Percentiles rank a stretch among this genome's conserved stretches.
phyloP scores from a whole-genome alignment of 1,140 invertebrate genomes.

The Leptinotarsa texana region DNA sequence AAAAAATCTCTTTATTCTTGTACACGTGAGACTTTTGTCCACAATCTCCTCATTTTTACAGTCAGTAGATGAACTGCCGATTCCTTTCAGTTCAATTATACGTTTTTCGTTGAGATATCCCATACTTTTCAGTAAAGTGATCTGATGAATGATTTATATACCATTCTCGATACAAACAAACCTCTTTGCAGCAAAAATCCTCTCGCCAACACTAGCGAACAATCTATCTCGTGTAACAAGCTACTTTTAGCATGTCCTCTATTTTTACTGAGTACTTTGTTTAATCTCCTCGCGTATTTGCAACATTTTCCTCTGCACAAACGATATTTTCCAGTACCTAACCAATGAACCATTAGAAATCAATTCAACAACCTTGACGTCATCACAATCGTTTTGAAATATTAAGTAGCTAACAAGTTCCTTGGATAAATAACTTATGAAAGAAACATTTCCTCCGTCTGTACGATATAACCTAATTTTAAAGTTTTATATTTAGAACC shows the following conservation, averaged over 20 bases:
- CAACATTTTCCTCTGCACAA: constrained; percentile 39
- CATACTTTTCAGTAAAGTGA: background rate
- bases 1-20: background rate
- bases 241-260: constrained; percentile 51
- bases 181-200: constrained; percentile 66
- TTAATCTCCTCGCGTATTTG: constrained; percentile 46
- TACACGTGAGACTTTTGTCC: background rate
- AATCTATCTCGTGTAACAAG: constrained; percentile 69
- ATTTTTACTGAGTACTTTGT: constrained; percentile 48
- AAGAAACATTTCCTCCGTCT: background rate
- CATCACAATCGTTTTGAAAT: background rate
- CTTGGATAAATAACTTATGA: background rate
- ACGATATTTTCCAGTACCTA: constrained; percentile 13
- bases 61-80: background rate
- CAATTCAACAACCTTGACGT: background rate
- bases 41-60: background rate
- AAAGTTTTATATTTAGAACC: constrained; percentile 14
- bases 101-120: background rate
- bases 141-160: background rate
- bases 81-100: background rate
- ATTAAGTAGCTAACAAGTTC: background rate
- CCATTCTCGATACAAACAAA: constrained; percentile 41
- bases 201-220: constrained; percentile 62
- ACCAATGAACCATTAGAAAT: background rate
- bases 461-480: constrained; percentile 16